Conservation (phyloP, 1,140 invertebrate species). For the Patella vulgata region DNA sequence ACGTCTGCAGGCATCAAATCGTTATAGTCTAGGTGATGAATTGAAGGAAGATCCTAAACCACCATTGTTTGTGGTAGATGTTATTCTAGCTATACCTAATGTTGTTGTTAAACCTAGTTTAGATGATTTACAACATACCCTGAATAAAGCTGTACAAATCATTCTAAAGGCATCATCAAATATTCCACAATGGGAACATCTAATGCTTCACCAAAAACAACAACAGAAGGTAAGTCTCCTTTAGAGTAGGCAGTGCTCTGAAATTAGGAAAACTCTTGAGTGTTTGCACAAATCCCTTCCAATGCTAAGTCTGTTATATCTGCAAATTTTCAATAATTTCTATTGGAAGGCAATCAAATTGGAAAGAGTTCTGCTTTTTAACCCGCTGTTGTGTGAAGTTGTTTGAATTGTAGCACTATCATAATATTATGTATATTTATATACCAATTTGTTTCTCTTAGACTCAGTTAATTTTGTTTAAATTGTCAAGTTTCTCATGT, state of each 20-base stretch:
- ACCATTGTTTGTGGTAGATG: constrained; percentile 70
- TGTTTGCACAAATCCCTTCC: too few species aligned
- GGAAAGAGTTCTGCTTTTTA: too few species aligned
- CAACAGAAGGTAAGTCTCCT: constrained; percentile 58
- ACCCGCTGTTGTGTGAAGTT: too few species aligned
- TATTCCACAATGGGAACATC: constrained; percentile 65
- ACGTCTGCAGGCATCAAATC: constrained; percentile 61
- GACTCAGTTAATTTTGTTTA: too few species aligned
- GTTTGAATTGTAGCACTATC: too few species aligned
- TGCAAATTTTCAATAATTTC: too few species aligned
- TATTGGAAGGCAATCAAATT: too few species aligned
- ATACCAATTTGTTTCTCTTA: too few species aligned
- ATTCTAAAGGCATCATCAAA: constrained; percentile 64
- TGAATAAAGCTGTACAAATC: constrained; percentile 73
- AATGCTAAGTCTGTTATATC: too few species aligned
- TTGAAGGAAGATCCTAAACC: constrained; percentile 53
- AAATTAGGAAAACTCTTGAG: not conserved
- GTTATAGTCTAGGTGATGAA: constrained; percentile 55
- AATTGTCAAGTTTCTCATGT: too few species aligned
- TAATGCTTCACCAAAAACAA: constrained; percentile 61
- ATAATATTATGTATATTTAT: too few species aligned
- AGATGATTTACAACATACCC: constrained; percentile 89
- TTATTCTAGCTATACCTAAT: constrained; percentile 86
- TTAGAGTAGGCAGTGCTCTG: too few species aligned
- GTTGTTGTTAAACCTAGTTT: constrained; percentile 87